Evolutionary conservation across 2,888 invertebrate species (phyloP), one percentile per base, ranked within the genome.

Genomic region (Agonum fuliginosum): DNA sequence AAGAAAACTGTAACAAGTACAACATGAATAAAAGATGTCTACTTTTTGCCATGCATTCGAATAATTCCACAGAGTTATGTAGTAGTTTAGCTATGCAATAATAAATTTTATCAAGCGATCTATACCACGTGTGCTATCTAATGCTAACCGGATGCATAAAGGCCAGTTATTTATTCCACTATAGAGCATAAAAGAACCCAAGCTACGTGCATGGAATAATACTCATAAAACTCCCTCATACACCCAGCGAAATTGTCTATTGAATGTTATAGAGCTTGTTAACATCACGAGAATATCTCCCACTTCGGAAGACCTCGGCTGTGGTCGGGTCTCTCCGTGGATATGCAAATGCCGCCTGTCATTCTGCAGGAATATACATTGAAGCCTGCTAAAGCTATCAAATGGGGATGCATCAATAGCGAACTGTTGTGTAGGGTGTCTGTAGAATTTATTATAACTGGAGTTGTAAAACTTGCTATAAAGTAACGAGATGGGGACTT

Each of bases 261-360:
- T 73, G 73, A 73, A 73, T 73, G 73, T 73, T 73, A 73, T 73
- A 73, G 58, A 51, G 22, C 58, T 54, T 73, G 73, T 73, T 73
- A 73, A 73, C 73, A 73, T 54, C 73, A 22, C 70, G 70, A 22
- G 19, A 43, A 41, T 37, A 67, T 67, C 22, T 67, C 17, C 37
- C 37, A 10, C 37, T 37, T 37, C 37, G 37, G 10, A 12, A 10
- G 12, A 3, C 37, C 37, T 37, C 37, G 37, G 37, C n/a, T 12
- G 17, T 17, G 46, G 12, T 46, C 46, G 17, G 17, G 46, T 5
- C 6, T 17, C 17, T 3, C 6, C 54, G 54, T 12, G 6, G 54
- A 54, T 22, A 54, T 54, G 54, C 54, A 54, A 54, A 54, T 54
- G 20, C 54, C 17, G 20, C 17, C 48, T 48, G 48, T 48, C 48